Evolutionary conservation across 2,888 invertebrate genomes (phyloP).

Genomic region (Andrena dorsata): DNA sequence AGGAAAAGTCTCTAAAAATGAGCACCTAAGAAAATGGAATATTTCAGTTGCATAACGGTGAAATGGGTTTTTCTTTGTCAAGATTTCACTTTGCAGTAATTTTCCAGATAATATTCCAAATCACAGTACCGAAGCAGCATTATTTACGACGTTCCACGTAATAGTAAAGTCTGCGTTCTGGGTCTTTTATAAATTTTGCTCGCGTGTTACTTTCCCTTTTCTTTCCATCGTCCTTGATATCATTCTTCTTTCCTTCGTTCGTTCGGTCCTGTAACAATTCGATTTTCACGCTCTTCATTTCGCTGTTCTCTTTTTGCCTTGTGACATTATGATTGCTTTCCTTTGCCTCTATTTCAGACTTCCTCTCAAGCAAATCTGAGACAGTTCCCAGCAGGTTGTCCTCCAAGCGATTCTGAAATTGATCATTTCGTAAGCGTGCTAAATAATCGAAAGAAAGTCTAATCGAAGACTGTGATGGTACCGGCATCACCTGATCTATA

Average conservation of each 20-base stretch:
- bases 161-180: conserved; percentile 70
- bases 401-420: conserved; percentile 16
- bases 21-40: background rate
- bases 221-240: conserved; percentile 27
- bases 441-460: background rate
- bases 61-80: background rate
- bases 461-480: background rate
- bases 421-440: conserved; percentile 3
- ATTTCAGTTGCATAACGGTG: background rate
- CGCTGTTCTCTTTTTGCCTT: conserved; percentile 6
- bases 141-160: conserved; percentile 51
- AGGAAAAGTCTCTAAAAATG: background rate
- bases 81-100: background rate
- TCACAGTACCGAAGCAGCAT: conserved; percentile 7
- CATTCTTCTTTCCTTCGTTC: conserved; percentile 8
- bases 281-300: background rate
- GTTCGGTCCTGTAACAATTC: background rate
- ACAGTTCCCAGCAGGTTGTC: background rate
- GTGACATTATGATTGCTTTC: background rate
- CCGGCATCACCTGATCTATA: background rate
- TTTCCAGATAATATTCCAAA: background rate
- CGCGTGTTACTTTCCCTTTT: conserved; percentile 17
- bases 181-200: conserved; percentile 58
- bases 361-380: background rate
- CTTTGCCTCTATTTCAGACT: background rate